Percentiles rank a stretch among this genome's conserved stretches.
These are phyloP conservation scores for Neotoxoptera formosana DNA, from an alignment of 1,140 invertebrate genomes.

Conservation along the genomic window DNA sequence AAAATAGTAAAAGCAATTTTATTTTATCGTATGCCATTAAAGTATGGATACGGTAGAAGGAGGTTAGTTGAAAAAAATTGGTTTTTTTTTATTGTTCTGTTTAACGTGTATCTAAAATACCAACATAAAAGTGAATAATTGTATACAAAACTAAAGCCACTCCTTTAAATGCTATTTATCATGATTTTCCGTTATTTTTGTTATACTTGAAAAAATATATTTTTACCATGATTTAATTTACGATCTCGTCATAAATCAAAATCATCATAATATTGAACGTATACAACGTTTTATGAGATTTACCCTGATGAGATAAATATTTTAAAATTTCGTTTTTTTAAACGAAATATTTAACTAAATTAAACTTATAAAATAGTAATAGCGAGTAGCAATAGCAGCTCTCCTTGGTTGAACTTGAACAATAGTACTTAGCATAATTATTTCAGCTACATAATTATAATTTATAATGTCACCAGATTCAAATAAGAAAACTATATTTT, in stretches of 20 bases:
- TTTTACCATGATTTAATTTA: background rate
- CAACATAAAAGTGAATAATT: constrained; percentile 1
- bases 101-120: background rate
- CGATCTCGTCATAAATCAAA: background rate
- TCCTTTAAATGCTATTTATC: background rate
- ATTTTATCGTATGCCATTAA: background rate
- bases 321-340: background rate
- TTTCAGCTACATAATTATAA: background rate
- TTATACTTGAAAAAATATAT: background rate
- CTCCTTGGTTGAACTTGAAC: background rate
- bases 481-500: background rate
- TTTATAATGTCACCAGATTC: background rate
- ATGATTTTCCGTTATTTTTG: background rate
- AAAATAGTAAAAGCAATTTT: background rate
- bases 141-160: background rate
- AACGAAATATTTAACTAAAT: background rate
- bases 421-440: background rate
- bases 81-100: background rate
- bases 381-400: background rate
- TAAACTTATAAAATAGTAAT: background rate
- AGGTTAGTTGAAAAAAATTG: background rate
- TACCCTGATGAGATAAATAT: background rate
- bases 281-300: background rate
- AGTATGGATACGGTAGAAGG: background rate
- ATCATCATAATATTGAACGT: background rate